Base-by-base conservation (phyloP, 2,888 invertebrate species). In the Drosophila neotestacea region DNA sequence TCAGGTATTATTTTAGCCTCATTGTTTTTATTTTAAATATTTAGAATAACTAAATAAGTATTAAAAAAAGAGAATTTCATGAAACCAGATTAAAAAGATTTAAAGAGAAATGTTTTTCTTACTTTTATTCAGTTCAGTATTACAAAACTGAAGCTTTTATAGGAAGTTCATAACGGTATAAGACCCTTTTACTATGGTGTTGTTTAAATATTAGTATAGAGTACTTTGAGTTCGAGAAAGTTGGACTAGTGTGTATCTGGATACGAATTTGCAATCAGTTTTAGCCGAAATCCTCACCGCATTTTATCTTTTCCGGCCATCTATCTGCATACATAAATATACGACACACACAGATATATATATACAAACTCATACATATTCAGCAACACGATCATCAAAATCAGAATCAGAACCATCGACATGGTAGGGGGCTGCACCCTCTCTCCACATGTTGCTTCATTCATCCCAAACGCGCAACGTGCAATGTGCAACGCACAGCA, bases 361-460 rank as follows among this genome's bases (percentile, higher is more conserved):
- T 42, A 47, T 36, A 58, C 58, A 61, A 9, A 60, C 22, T 27
- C 11, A 54, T 10, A 41, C 41, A 60, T 5, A 11, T 11, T 55
- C 11, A 30, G 44, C 42, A 47, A 44, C 64, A 48, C 62, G 71
- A 79, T 65, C 71, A 80, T 70, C 79, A 79, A 59, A 63, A 63
- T 63, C 77, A 46, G 47, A 48, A 48, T 46, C 58, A 46, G 50
- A 63, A 61, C 36, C 81, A 77, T 80, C 77, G 77, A 80, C 77
- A 80, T 77, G 59, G 42, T 44, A 59, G 64, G 80, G 58, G 11
- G 70, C 39, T 34, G 46, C 54, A 54, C 76, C 69, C 81, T 71
- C 90, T 77, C 90, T 88, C 80, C 84, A 89, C 88, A 84, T 88
- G 86, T 79, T 89, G 84, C 90, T 89, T 85, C 84, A 89, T 84